Evolutionary conservation across 92 coral and sea anemone species (phyloP), one percentile per base, ranked within the genome.

Genomic region (Parazoanthus darwini): DNA sequence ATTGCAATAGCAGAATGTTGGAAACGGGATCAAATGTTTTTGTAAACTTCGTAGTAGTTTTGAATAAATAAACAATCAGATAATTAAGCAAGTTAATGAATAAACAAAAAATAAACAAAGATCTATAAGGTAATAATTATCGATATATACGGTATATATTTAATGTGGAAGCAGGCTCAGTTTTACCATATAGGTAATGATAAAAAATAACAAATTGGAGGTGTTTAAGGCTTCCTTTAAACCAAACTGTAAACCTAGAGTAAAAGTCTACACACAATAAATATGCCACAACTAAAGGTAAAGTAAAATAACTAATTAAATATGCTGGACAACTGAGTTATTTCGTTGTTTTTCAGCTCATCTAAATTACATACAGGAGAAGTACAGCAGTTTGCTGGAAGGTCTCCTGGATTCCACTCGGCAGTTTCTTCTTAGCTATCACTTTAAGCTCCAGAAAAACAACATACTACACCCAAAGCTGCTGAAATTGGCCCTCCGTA

Each of bases 401-500:
- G 95, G 91, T n/a, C 82, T 93, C 11, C 82, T 95, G 72, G 99
- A 97, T 25, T 89, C 94, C 46, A 84, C 88, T 29, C 89, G 90
- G 8, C 77, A 94, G 88, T 92, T 92, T 80, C 92, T 97, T 26
- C 79, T 92, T 66, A 92, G 92, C 70, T 89, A 90, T n/a, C 94
- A 92, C 82, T 92, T 95, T 81, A 85, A 85, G 89, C 93, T 93
- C 88, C 93, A 90, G 42, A 91, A 90, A 23, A 83, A 82, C 66
- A 88, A 92, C 33, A 79, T 93, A 46, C 90, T 95, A 63, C 99
- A 97, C 80, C 99, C 99, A 0, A 97, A 97, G 94, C 79, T 94
- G 58, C 82, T 89, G 81, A 89, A 84, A 67, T 51, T 95, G 56
- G 91, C 94, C 71, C 56, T 37, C 37, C 82, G 44, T 6, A 83